Base-by-base conservation (phyloP, 1,140 invertebrate genomes). In the Drosophila melanica region DNA sequence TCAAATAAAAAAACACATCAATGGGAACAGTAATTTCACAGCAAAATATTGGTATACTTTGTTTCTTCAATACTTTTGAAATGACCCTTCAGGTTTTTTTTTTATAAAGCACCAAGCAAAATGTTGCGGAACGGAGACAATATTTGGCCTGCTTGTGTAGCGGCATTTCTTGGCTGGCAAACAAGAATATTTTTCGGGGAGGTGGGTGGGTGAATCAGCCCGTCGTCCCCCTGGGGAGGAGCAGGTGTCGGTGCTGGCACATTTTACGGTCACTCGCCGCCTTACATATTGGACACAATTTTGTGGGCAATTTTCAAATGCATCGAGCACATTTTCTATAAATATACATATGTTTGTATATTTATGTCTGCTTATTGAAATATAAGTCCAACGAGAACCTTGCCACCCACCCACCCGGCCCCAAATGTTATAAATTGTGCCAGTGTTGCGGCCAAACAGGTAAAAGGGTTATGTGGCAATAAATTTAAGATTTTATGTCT, bases 221-320 rank as follows among this genome's bases (percentile, higher is more conserved):
- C 23, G 20, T 33, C 41, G n/a, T n/a, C 27, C 33, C 53, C 48
- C 16, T n/a, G n/a, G n/a, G n/a, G 57, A 39, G 75, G 47, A 86
- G 75, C 82, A 87, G 82, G 81, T 87, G 81, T 54, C 53, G 74
- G 35, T 50, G 73, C 59, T 70, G 68, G 65, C 59, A 62, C 66
- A 78, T 75, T 85, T 84, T 78, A 87, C 63, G 74, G 66, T 75
- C 69, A 48, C 35, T 69, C 53, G 58, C 60, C 82, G 79, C 67
- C 70, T 76, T 78, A 81, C 75, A 68, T 64, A 55, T 87, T 86
- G 81, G 82, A 82, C 79, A 87, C 68, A 81, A 60, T 68, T 63
- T 66, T 81, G 72, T 72, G 77, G 74, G 71, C 82, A 86, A 86
- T 86, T 86, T 87, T 87, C 78, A 87, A 86, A 87, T 86, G 79